Base-by-base conservation (phyloP, 2,888 invertebrate genomes). In the Anorthoa munda region DNA sequence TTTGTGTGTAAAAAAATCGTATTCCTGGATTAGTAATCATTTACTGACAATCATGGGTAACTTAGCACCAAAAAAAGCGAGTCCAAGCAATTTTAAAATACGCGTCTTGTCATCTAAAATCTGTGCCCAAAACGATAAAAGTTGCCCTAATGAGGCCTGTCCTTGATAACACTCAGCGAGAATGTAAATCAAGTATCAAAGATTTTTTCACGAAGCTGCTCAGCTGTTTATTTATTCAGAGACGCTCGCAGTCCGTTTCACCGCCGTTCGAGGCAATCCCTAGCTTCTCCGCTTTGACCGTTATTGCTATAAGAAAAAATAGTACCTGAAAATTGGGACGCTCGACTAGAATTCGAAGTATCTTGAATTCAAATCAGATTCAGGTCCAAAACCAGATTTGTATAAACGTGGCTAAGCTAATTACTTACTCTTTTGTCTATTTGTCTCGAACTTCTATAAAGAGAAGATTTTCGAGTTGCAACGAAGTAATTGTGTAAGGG, bases 181-280 rank as follows among this genome's bases (percentile, higher is more conserved):
- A 80, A 81, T 69, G 77, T 72, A 73, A 77, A 81, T 80, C 82
- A 80, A 81, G 68, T 81, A 68, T 59, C 63, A 68, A 73, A 81
- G 82, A 81, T 73, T 73, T 81, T 80, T 81, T 66, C 77, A 51
- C 65, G 61, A 68, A 77, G 55, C 81, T 77, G 55, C 58, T 46
- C 56, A 63, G 61, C 61, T 77, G 61, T 77, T 80, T 81, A 81
- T 69, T 80, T 80, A 81, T 80, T 81, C 80, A 73, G 68, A 39
- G 56, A 17, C 55, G 56, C 63, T 66, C 48, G 45, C 58, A 50
- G 61, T 63, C 68, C 68, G 58, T 80, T 71, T 71, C 46, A 64
- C 12, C 63, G 63, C 39, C 53, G 18, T 72, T 80, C 58, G 26
- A 68, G 65, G 58, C 67, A 66, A 61, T 61, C 65, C 31, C 46